Base-by-base conservation (phyloP, 2,113 vertebrate genomes). In the Panurus biarmicus region DNA sequence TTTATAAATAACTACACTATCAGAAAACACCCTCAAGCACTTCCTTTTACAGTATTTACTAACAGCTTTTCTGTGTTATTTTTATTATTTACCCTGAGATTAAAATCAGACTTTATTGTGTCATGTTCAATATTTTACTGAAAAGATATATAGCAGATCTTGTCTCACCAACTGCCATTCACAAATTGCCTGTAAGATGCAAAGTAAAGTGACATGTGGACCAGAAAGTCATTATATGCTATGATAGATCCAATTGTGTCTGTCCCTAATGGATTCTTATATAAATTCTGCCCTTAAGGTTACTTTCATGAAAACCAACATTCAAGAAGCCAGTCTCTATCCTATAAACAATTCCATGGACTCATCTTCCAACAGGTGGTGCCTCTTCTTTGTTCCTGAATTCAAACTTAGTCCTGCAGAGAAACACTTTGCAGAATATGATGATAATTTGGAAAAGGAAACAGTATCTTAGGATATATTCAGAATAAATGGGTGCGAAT, bases 81-180 rank as follows among this genome's bases (percentile, higher is more conserved):
- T 95, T 95, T 95, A 96, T 97, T 96, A 96, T 96, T 97, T 96
- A 97, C 94, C 73, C 74, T 95, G 78, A 77, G 93, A 92, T 93
- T 58, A 92, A 96, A 95, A 97, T 95, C 84, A 95, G 79, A 86
- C 77, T 95, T 96, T 93, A 88, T 95, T 95, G 72, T 97, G 96
- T 92, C 93, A 92, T 64, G 90, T 94, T 96, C 95, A 96, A 95
- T 96, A 94, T 96, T 94, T 89, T 83, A 57, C 42, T 9, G 54
- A 54, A 89, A 95, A 94, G 51, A 91, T 36, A 84, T 29, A 86
- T 81, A 95, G 65, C 91, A 95, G 93, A 90, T 89, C 70, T 89
- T 78, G 61, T 95, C 87, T 93, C 81, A 51, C 77, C 81, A 96
- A 73, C 91, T 95, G 92, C 93, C 95, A 95, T 89, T 97, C 95